Evolutionary conservation across 2,113 vertebrate species (phyloP), one percentile per base, ranked within the genome.

Genomic region (Daboia siamensis): DNA sequence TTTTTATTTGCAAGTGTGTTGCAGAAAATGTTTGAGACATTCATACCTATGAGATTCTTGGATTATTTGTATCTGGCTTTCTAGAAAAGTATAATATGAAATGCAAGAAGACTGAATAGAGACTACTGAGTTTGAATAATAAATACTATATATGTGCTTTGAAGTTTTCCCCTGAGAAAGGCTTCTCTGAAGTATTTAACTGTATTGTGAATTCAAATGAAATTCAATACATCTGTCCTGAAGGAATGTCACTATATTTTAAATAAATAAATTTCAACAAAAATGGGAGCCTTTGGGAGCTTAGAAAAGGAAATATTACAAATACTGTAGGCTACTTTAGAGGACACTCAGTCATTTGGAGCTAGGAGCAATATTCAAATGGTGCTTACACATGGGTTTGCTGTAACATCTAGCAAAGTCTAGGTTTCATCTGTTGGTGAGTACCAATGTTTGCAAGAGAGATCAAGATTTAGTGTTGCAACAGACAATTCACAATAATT

Each of bases 181-280:
- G 12, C 21, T 61, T 33, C 55, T 86, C 69, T 61, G 12, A 56
- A 61, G 20, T 92, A 54, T 10, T 61, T 39, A 85, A 59, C 11
- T 51, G 44, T 54, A 64, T 54, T 39, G 80, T 54, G 80, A 90
- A 90, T 90, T 80, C 88, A 93, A 93, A 86, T 93, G 56, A 86
- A 61, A 86, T 46, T 52, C 55, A 92, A 46, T 56, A 84, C 10
- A 61, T 52, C 20, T 64, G 57, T n/a, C 46, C 64, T 87, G 20
- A 69, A 87, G 86, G 48, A 17, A 91, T 26, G 46, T 84, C 11
- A 44, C 51, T 90, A 8, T 54, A 7, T 85, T 52, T 51, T 51
- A 51, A 51, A 57, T 56, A 92, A 92, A 90, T 90, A 44, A 23
- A 17, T 55, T 33, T 84, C 51, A 39, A 44, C 24, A 69, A 20